Base-by-base conservation (phyloP, 2,113 vertebrate genomes). In the Dunckerocampus dactyliophorus region DNA sequence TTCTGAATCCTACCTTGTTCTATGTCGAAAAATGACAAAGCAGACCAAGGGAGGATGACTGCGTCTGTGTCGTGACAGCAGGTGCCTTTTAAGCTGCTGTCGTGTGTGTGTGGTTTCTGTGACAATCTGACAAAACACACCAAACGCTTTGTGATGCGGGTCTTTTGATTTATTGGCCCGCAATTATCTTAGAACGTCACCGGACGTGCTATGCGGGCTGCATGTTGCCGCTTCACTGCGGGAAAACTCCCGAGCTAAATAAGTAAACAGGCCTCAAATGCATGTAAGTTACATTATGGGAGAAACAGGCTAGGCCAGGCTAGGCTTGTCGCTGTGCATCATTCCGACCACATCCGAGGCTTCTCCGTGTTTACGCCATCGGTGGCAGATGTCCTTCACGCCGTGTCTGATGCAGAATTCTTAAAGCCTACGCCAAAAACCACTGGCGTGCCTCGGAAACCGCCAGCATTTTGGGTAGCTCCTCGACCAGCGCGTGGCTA, bases 341-440 rank as follows among this genome's bases (percentile, higher is more conserved):
- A 68, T 52, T 67, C 55, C 42, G 50, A 67, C 24, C 53, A 58
- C 67, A 69, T 70, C 56, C 64, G 47, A 63, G 62, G 73, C 16
- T 47, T 46, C 8, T 65, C 50, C 49, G 57, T 47, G 67, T 67
- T 46, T 34, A 51, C 71, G 65, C 70, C 65, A 72, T 52, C 19
- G 34, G 75, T 77, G 69, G 65, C 46, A 21, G 69, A 74, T 49
- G 67, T 82, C 77, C 71, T 71, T 72, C 50, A 67, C 78, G 56
- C 63, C 69, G 71, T 72, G 69, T 80, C 69, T 69, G 65, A 69
- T 52, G 43, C 19, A 39, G 43, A 42, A 59, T 46, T 59, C 66
- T 58, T 71, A 45, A 72, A 1, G 21, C 21, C 3, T 13, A 16
- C 0, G 37, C 67, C 74, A 68, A 45, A 67, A 50, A 62, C 45